Evolutionary conservation across 2,113 vertebrate species (phyloP).

Genomic region (Climacteris rufus): DNA sequence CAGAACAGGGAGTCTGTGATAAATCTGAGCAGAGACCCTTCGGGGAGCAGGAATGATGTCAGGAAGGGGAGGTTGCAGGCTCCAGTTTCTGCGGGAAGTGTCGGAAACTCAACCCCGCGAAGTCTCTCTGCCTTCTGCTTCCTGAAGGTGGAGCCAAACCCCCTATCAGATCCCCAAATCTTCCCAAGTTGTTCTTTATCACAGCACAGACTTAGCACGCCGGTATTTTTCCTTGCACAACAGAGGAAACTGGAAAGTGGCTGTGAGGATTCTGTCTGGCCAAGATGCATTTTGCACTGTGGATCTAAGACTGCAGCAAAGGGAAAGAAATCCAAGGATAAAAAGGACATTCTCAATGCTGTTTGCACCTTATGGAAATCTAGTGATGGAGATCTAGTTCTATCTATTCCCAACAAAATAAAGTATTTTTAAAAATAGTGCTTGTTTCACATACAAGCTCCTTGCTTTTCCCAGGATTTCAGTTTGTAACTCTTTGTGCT

Average conservation of each 20-base stretch:
- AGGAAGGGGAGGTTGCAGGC: background rate
- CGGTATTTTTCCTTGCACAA: background rate
- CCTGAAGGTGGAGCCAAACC: constrained; percentile 75
- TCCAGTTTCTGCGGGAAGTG: background rate
- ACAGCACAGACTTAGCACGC: background rate
- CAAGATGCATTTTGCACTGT: background rate
- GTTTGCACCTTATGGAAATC: background rate
- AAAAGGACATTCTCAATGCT: background rate
- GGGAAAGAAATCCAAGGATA: constrained; percentile 3
- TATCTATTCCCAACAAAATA: background rate
- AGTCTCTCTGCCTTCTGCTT: constrained; percentile 22
- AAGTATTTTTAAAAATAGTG: background rate
- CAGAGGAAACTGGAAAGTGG: background rate
- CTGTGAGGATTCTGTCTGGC: constrained; percentile 24
- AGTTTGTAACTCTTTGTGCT: background rate
- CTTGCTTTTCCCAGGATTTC: background rate
- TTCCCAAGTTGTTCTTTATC: background rate
- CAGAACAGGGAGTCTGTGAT: background rate
- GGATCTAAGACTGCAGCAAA: constrained; percentile 23
- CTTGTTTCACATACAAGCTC: background rate
- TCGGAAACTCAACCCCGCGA: background rate
- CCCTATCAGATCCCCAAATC: constrained; percentile 37
- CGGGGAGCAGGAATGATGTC: background rate
- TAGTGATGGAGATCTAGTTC: background rate
- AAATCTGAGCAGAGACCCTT: background rate